Evolutionary conservation across 2,797 vertebrate genomes (phyloP), one percentile per base, ranked within the genome.

Genomic region (Propithecus perrieri): DNA sequence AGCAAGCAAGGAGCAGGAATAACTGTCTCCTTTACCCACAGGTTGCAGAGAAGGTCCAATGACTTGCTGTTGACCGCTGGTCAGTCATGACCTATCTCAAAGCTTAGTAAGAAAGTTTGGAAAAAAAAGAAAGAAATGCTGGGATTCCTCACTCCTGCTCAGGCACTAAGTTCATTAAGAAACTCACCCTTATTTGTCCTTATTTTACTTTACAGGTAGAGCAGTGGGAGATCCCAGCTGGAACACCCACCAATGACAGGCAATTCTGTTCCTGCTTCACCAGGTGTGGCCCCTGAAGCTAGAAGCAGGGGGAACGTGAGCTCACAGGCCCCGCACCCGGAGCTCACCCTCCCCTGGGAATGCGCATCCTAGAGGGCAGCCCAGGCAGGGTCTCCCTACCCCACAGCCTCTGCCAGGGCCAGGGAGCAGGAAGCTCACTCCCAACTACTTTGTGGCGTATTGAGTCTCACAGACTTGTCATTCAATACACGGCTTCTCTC

Each of bases 391-490:
- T 59, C 71, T 94, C 57, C 30, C 6, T 1, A 10, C 35, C 38
- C 50, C 63, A 75, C 0, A 41, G 74, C 3, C 83, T n/a, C 5
- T 1, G 72, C 43, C 2, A 20, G 71, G 30, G 24, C 18, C 50
- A 7, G 50, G 48, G 83, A 83, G 71, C 94, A 61, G 91, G 96
- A 95, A 74, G 86, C 92, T 96, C 84, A 69, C 75, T 69, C 79
- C 55, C n/a, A 26, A 69, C 65, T 91, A 80, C 97, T 97, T 89
- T 91, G 84, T 96, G 95, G 75, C 78, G 90, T 92, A 93, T 46
- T 80, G 94, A 97, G 95, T 97, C 97, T 98, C 98, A 96, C 48
- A 96, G 97, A 98, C 98, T 97, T 97, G 96, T 98, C 96, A 97
- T 97, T 95, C 96, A 96, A 67, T 95, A 96, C 92, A 97, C 72